Evolutionary conservation across 2,797 vertebrate species (phyloP), one percentile per base, ranked within the genome.

Genomic region (Cephalopachus bancanus): DNA sequence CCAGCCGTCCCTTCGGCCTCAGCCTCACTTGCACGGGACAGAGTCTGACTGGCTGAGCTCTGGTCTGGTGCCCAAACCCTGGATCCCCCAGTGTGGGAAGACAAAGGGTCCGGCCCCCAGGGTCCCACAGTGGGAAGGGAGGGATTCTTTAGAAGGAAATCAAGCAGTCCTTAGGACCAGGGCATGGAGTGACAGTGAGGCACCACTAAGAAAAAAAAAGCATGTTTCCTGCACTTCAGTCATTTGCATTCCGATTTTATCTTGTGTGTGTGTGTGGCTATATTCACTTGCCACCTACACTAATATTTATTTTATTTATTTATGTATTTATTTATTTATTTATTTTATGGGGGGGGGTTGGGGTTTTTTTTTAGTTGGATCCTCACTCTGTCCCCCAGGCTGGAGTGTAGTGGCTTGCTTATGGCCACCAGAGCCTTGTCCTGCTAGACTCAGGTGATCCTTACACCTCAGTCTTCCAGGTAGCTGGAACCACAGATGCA

Each of bases 301-400:
- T 84, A 95, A 91, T 87, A 90, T 83, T 87, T 80, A 37, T 65
- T 88, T 37, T 37, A 37, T 37, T 37, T 37, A 37, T 37, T 37
- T 37, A 37, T 37, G 2, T 37, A 37, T 37, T 37, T 37, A 37
- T 37, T 37, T 37, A 37, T 37, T 37, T 37, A 37, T 37, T 37
- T 37, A 37, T 37, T 37, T 37, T 37, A 37, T 37, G 37, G 37
- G 37, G 37, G 37, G 37, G 37, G 37, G 37, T 37, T 37, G n/a
- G n/a, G n/a, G n/a, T 37, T 37, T 37, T 37, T 37, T 37, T 37
- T 37, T 2, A 37, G 37, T 37, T 37, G 37, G 37, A 37, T 37
- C 3, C 37, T 37, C 37, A 37, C 37, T 37, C 37, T 37, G 37
- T 37, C 37, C 37, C 37, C 37, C 37, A 37, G 37, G 37, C 37